A percentile compares a stretch with the other conserved stretches of the same genome.
phyloP scores from a whole-genome alignment of 2,113 vertebrate species.

The Isichthys henryi region DNA sequence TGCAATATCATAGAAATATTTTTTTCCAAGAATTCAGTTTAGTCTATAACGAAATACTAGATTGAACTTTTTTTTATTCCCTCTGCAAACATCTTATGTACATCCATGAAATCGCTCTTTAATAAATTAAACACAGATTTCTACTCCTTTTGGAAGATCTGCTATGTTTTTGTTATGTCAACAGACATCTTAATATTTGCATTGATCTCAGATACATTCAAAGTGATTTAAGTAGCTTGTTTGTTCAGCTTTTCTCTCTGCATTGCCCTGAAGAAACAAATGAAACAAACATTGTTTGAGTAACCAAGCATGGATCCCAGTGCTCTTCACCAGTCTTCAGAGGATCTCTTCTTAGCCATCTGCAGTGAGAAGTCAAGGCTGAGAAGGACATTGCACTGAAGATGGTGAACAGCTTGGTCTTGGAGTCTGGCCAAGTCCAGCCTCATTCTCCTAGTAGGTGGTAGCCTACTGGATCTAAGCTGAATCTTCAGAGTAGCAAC shows the following conservation, averaged over 20 bases:
- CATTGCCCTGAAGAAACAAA: not conserved
- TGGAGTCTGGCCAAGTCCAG: no score
- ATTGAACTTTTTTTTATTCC: not conserved
- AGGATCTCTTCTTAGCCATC: no score
- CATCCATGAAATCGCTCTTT: not conserved
- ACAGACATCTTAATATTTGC: not conserved
- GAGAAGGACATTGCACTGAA: no score
- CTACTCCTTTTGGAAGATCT: not conserved
- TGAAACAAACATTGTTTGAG: no score
- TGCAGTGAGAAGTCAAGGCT: no score
- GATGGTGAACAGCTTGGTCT: no score
- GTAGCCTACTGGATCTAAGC: no score
- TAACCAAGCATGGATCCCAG: no score
- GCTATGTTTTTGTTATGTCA: not conserved
- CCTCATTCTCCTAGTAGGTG: no score
- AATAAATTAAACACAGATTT: not conserved
- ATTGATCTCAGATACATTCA: not conserved
- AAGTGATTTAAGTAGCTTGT: not conserved
- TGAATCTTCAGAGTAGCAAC: no score
- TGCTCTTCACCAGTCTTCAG: no score
- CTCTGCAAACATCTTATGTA: not conserved
- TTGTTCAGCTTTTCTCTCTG: not conserved
- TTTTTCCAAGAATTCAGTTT: not conserved
- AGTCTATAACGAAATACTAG: not conserved
- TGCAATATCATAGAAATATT: not conserved